phyloP scores from a whole-genome alignment of 2,888 invertebrate species.

The Leptinotarsa peninsularis region DNA sequence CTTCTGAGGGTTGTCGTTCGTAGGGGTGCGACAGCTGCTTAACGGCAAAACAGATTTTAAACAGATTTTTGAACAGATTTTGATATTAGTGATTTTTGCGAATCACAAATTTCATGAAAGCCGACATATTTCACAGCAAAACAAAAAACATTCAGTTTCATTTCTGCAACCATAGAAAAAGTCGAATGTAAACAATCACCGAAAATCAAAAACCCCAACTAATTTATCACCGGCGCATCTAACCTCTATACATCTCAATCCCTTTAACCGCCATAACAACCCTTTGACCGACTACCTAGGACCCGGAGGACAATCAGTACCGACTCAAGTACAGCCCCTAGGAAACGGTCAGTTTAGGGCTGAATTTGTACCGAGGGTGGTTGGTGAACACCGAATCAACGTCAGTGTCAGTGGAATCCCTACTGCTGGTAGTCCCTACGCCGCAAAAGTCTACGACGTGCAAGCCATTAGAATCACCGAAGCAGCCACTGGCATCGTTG shows the following conservation, averaged over 20 bases:
- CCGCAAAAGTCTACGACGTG: constrained; percentile 95
- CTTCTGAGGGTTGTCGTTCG: no score
- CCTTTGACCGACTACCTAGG: constrained; percentile 70
- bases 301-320: constrained; percentile 91
- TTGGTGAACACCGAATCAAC: constrained; percentile 92
- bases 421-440: constrained; percentile 92
- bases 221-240: constrained; percentile 4
- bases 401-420: constrained; percentile 85
- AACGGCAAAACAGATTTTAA: no score
- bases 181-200: not conserved
- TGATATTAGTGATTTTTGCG: no score
- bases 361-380: constrained; percentile 90
- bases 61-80: no score
- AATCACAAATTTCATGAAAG: no score
- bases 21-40: no score
- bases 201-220: not conserved
- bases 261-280: constrained; percentile 35
- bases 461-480: constrained; percentile 94
- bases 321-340: constrained; percentile 88
- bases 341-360: constrained; percentile 87
- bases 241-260: not conserved
- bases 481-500: constrained; percentile 87
- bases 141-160: no score
- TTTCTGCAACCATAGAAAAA: no score
- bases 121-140: no score